These are phyloP conservation scores for Grus americana DNA, from an alignment of 2,113 vertebrate species.

Conservation along the genomic window DNA sequence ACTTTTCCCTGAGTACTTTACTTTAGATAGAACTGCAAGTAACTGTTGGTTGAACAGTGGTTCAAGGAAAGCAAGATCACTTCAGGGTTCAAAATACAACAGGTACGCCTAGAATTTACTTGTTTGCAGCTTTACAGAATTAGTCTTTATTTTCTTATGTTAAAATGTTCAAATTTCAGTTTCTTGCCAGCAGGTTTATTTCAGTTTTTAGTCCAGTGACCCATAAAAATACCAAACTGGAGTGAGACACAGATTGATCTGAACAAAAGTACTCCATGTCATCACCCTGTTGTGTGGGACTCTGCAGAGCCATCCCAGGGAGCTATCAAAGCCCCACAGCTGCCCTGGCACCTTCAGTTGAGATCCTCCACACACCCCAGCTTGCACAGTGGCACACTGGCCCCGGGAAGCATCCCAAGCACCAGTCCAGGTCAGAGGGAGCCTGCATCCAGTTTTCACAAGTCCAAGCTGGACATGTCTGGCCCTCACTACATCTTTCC, in stretches of 20 bases:
- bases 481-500: not conserved
- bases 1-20: not conserved
- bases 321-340: not conserved
- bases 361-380: not conserved
- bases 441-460: not conserved
- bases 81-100: not conserved
- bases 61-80: not conserved
- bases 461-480: not conserved
- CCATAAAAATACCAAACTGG: not conserved
- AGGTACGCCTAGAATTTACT: not conserved
- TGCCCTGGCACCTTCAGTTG: not conserved
- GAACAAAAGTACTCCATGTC: not conserved
- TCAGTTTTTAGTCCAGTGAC: not conserved
- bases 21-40: not conserved
- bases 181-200: not conserved
- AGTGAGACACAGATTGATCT: not conserved
- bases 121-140: not conserved
- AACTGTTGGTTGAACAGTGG: not conserved
- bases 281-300: not conserved
- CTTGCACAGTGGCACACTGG: not conserved
- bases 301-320: not conserved
- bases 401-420: not conserved
- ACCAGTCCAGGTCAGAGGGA: not conserved
- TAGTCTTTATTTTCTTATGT: too few relatives aligned
- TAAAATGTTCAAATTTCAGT: not conserved